Evolutionary conservation across 2,113 vertebrate genomes (phyloP).

Genomic region (Castor canadensis): DNA sequence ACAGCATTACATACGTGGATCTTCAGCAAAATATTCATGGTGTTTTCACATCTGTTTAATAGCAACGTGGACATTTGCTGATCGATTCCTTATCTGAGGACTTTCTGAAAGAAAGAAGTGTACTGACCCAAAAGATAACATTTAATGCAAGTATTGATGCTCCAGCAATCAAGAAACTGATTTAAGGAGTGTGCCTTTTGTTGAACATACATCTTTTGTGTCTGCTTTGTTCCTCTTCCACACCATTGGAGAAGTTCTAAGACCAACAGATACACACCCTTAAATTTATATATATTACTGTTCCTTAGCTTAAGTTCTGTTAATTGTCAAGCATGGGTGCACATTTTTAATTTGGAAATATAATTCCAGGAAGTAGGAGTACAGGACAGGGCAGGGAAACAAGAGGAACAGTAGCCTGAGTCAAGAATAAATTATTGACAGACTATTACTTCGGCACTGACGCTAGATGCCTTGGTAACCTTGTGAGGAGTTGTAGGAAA

Average conservation of each 20-base stretch:
- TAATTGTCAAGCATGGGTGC: neutral
- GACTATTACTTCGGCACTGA: neutral
- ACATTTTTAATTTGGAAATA: neutral
- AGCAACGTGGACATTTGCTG: constrained; percentile 62
- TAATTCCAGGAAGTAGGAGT: neutral
- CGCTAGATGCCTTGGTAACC: neutral
- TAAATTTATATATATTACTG: neutral
- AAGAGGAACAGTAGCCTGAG: neutral
- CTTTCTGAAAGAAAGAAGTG: neutral
- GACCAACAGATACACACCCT: neutral
- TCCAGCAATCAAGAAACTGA: neutral
- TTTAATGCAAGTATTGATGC: neutral
- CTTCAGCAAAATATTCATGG: neutral
- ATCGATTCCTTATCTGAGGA: neutral
- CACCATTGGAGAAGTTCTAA: neutral
- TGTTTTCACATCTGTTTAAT: constrained; percentile 77
- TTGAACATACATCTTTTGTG: neutral
- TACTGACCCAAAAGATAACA: neutral
- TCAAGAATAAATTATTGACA: neutral
- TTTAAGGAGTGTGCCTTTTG: neutral
- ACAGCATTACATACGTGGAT: neutral
- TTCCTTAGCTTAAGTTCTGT: neutral
- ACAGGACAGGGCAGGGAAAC: neutral
- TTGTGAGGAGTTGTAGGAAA: neutral
- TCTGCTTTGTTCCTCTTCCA: neutral